Evolutionary conservation across 2,797 vertebrate species (phyloP).

Genomic region (Lepidocolaptes lacrymiger): DNA sequence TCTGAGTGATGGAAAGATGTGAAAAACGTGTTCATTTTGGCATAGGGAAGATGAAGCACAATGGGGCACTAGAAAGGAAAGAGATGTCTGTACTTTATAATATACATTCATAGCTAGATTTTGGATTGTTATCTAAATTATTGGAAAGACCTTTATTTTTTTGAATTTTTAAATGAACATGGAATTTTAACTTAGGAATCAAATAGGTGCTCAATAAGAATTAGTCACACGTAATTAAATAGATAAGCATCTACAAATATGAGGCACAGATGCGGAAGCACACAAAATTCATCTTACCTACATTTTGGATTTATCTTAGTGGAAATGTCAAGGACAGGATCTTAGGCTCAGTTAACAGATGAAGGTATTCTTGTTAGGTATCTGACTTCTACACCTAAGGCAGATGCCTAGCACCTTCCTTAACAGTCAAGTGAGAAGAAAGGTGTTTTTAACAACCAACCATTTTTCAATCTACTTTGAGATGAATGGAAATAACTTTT

Average conservation of each 20-base stretch:
- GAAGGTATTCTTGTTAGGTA: not conserved
- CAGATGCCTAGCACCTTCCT: not conserved
- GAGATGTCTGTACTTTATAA: not conserved
- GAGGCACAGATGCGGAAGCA: accelerated
- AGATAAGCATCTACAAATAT: not conserved
- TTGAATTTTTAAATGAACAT: not conserved
- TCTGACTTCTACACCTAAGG: not conserved
- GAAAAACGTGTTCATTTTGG: not conserved
- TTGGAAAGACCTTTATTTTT: not conserved
- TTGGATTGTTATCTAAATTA: not conserved
- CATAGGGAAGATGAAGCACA: not conserved
- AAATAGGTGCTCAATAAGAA: not conserved
- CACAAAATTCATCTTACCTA: not conserved
- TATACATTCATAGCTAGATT: not conserved
- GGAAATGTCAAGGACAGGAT: not conserved
- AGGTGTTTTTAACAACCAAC: not conserved
- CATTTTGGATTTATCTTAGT: not conserved
- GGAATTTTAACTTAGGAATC: not conserved
- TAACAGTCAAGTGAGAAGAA: not conserved
- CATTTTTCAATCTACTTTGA: not conserved
- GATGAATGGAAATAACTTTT: not conserved
- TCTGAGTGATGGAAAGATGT: not conserved
- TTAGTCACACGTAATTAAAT: not conserved
- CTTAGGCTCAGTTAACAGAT: not conserved
- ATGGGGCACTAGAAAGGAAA: accelerated